Evolutionary conservation across 1,140 invertebrate species (phyloP), one percentile per base, ranked within the genome.

Genomic region (Cyclargus thomasi): DNA sequence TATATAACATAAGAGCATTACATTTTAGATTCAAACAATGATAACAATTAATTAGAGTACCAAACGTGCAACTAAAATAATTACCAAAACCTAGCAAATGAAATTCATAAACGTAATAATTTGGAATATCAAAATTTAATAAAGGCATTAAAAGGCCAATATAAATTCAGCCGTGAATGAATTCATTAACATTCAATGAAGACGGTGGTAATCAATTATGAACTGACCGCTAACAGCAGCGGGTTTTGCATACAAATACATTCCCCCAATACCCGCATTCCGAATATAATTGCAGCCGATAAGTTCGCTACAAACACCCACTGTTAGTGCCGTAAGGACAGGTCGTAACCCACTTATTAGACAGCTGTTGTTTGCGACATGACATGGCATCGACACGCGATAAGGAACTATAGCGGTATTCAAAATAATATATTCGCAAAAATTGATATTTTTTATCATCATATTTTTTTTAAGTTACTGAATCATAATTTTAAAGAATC

Each of bases 231-330:
- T 79, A 79, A 75, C 76, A 72, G 73, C 64, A 63, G 71, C 71
- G 70, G 62, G 74, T 77, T 79, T 77, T 73, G 82, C 80, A 81
- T 81, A 79, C 75, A 78, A 83, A 86, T 81, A 84, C 83, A 83
- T 83, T 85, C 78, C 79, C 79, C 64, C 72, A 62, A 55, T 18
- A 20, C 35, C 83, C 82, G 83, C 80, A 79, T 82, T 76, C 78
- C 64, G 76, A 75, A 80, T 83, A 85, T 88, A 86, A 83, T 83
- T 85, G 74, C 67, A 83, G 78, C 72, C 75, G 81, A 87, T 86
- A 88, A 85, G 82, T 80, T 75, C 74, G 64, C 67, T 66, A 76
- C 74, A 74, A 47, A 47, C 39, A 47, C 8, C 29, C 29, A 47
- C 1, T 14, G 11, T 47, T 47, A 8, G 11, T 47, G 14, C 10